Evolutionary conservation across 2,888 invertebrate genomes (phyloP), one percentile per base, ranked within the genome.

Genomic region (Erebia epiphron): DNA sequence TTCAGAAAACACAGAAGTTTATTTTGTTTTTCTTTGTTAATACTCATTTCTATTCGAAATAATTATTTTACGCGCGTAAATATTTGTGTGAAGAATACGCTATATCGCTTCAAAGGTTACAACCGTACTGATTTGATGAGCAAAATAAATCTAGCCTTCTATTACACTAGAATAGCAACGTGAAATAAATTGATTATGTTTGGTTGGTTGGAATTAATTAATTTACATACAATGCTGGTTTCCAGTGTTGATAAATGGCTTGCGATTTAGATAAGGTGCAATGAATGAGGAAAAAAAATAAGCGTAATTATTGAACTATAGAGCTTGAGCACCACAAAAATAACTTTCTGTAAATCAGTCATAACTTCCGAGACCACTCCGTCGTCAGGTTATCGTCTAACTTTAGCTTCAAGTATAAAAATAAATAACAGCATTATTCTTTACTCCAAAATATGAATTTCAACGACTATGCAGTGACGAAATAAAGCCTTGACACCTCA

Each of bases 101-200:
- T 54, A 16, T 54, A 41, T 64, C 64, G 41, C 52, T 64, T 13
- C 64, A 54, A 64, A 64, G 64, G 52, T 64, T 18, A 13, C 52
- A 54, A 16, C 52, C 54, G 41, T 54, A 52, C 54, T 64, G 64
- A 64, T 41, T 16, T 41, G 41, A 64, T 64, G 52, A 64, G 54
- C 16, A 41, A 18, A 52, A 64, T 54, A 64, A 41, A 54, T 64
- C 52, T 64, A 54, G 8, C 64, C 64, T 35, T 43, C 43, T 43
- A 16, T 16, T 52, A 16, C n/a, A 35, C 54, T 35, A 35, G 7
- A 50, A 52, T 35, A 35, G 52, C 16, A 54, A 41, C 35, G 54
- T 64, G 21, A 49, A 49, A 46, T 21, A 62, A 35, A 52, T 54
- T 64, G 54, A 52, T 64, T 41, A 50, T n/a, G 2, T 2, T 21